A percentile compares a stretch with the other conserved stretches of the same genome.
Evolutionary conservation across 1,140 invertebrate genomes (phyloP).

Genomic region (Zaprionus tsacasi): DNA sequence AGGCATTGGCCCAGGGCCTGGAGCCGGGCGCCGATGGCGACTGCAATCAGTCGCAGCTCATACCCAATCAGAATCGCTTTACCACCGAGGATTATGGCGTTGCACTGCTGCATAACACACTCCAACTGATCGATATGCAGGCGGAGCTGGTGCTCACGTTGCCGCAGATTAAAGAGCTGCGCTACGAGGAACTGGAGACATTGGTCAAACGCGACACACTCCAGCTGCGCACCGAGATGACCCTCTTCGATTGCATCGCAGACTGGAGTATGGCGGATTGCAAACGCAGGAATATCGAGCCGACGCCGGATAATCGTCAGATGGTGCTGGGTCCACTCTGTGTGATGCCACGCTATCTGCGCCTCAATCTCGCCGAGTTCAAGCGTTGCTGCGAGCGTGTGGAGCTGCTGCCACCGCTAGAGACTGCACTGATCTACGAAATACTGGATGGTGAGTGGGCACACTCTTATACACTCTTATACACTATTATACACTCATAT

Average conservation of each 20-base stretch:
- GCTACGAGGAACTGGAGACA: conserved; percentile 82
- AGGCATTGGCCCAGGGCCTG: conserved; percentile 35
- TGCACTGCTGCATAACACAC: conserved; percentile 76
- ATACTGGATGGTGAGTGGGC: conserved; percentile 66
- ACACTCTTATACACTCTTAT: too few relatives aligned
- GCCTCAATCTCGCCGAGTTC: conserved; percentile 72
- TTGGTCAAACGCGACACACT: conserved; percentile 75
- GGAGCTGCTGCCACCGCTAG: conserved; percentile 70
- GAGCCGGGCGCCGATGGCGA: conserved; percentile 51
- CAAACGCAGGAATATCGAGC: conserved; percentile 69
- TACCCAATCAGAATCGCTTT: conserved; percentile 79
- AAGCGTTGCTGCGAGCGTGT: conserved; percentile 75
- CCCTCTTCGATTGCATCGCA: conserved; percentile 77
- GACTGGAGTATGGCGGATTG: conserved; percentile 81
- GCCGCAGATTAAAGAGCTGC: conserved; percentile 66
- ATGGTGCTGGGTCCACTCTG: conserved; percentile 78
- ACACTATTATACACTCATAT: too few relatives aligned
- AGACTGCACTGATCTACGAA: conserved; percentile 69
- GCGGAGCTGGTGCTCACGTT: conserved; percentile 71
- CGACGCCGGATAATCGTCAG: conserved; percentile 76
- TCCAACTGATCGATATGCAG: conserved; percentile 83
- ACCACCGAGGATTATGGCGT: conserved; percentile 82
- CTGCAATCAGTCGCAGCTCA: conserved; percentile 57
- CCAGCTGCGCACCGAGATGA: conserved; percentile 74
- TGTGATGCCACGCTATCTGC: conserved; percentile 77